Evolutionary conservation across 2,797 vertebrate species (phyloP).

Genomic region (Rhodeus uyekii): DNA sequence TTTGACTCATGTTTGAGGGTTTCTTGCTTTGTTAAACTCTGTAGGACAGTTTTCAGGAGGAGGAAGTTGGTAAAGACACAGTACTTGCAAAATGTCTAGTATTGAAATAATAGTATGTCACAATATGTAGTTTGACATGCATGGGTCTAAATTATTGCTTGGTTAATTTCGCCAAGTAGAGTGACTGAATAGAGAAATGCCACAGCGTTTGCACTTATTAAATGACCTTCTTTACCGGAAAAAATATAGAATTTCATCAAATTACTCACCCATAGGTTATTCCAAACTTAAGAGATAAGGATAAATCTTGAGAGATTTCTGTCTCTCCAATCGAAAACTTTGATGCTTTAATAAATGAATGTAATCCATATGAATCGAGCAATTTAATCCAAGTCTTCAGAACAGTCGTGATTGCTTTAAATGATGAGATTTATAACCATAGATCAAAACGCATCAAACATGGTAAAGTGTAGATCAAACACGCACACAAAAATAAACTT

Average conservation of each 20-base stretch:
- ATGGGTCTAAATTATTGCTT: neutral
- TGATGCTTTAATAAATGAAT: neutral
- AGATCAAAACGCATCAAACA: neutral
- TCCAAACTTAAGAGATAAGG: neutral
- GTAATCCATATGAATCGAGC: neutral
- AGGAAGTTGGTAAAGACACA: neutral
- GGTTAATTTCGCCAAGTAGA: neutral
- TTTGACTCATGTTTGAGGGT: neutral
- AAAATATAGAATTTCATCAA: no score
- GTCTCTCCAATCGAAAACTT: neutral
- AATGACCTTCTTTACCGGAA: neutral
- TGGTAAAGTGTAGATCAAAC: neutral
- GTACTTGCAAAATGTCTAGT: neutral
- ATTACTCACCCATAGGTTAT: neutral
- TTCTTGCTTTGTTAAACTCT: neutral
- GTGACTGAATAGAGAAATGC: neutral
- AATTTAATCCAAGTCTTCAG: neutral
- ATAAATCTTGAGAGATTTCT: neutral
- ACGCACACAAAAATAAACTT: neutral
- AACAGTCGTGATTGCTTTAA: neutral
- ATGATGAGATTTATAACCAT: neutral
- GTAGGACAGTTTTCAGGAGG: neutral
- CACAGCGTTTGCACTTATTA: no score
- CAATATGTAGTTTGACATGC: neutral
- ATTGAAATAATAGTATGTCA: neutral